Evolutionary conservation across 2,797 vertebrate genomes (phyloP).

Genomic region (Enteromius thamalakanensis): DNA sequence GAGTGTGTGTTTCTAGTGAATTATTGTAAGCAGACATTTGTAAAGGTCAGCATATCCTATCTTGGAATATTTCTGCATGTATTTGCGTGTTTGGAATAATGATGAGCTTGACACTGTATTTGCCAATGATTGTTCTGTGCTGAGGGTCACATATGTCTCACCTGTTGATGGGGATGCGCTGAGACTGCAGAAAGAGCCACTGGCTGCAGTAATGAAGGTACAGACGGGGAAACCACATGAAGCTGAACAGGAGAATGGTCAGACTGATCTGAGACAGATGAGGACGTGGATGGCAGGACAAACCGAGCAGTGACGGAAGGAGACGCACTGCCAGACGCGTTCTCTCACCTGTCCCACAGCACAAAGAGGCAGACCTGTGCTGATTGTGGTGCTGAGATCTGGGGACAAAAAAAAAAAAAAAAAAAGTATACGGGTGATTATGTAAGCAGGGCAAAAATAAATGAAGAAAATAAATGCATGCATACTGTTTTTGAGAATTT

Average conservation of each 20-base stretch:
- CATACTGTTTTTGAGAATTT: neutral
- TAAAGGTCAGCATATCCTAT: constrained; percentile 23
- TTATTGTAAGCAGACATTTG: constrained; percentile 33
- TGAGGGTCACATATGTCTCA: constrained; percentile 71
- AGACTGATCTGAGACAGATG: constrained; percentile 78
- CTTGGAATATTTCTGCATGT: constrained; percentile 27
- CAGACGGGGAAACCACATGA: constrained; percentile 92
- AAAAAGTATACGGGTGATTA: neutral
- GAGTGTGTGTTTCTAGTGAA: constrained; percentile 46
- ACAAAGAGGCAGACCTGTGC: neutral
- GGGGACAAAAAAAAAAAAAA: neutral
- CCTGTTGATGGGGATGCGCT: constrained; percentile 90
- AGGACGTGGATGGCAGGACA: constrained; percentile 66
- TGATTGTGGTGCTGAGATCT: constrained; percentile 50
- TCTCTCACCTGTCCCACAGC: constrained; percentile 49
- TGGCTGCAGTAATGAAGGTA: constrained; percentile 95
- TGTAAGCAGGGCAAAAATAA: constrained; percentile 22
- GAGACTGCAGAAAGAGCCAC: constrained; percentile 89
- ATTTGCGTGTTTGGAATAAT: constrained; percentile 34
- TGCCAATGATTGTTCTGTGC: constrained; percentile 62
- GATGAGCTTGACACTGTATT: constrained; percentile 30
- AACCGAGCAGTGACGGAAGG: constrained; percentile 81
- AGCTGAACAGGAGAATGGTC: constrained; percentile 77
- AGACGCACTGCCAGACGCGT: constrained; percentile 72
- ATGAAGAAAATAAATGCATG: neutral